These are phyloP conservation scores for Amblyjoppa proteus DNA, from an alignment of 2,888 invertebrate species.

Conservation along the genomic window DNA sequence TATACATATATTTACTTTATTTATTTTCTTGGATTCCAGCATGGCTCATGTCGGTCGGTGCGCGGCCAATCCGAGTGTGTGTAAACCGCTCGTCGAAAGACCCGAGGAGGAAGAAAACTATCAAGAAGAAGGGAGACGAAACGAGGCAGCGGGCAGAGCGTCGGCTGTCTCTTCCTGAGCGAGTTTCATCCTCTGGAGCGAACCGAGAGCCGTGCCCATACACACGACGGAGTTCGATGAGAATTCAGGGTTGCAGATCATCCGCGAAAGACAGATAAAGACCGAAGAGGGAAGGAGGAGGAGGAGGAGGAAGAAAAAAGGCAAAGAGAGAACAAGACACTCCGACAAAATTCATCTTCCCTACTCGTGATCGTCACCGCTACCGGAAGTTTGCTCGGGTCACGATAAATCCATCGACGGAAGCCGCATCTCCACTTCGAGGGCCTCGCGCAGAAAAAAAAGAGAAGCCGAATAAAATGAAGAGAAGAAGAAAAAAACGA, in stretches of 20 bases:
- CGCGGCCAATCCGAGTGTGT: conserved; percentile 24
- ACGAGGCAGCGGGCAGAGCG: conserved; percentile 27
- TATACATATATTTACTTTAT: conserved; percentile 71
- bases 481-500: conserved; percentile 20
- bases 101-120: conserved; percentile 43
- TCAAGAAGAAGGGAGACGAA: conserved; percentile 48
- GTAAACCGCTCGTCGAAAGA: conserved; percentile 15
- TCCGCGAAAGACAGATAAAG: conserved; percentile 46
- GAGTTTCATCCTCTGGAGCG: conserved; percentile 54
- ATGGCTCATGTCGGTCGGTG: conserved; percentile 23
- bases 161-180: conserved; percentile 58
- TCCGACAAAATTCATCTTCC: neutral
- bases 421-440: neutral
- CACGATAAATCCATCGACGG: neutral
- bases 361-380: neutral
- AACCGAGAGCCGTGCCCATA: conserved; percentile 65
- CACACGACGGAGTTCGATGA: conserved; percentile 64
- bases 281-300: neutral
- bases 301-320: neutral
- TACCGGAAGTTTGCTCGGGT: conserved; percentile 2
- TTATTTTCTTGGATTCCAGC: conserved; percentile 71
- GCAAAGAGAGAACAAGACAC: neutral
- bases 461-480: conserved; percentile 28
- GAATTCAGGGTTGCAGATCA: conserved; percentile 72
- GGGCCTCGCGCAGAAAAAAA: neutral